Conservation (phyloP, 2,113 vertebrate species). For the Perognathus longimembris region DNA sequence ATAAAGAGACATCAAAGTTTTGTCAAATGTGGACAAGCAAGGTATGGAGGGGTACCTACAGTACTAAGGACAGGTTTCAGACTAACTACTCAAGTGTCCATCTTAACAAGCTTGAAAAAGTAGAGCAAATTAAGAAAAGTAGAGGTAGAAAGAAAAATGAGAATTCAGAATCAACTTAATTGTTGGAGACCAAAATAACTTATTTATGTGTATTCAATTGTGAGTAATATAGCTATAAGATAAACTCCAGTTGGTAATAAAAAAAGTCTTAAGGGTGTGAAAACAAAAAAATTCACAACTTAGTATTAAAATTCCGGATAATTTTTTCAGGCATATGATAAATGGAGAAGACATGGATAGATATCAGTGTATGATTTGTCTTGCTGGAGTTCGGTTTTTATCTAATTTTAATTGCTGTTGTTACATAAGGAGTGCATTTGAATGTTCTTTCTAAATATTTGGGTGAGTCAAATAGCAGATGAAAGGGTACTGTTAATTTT, state of each 20-base stretch:
- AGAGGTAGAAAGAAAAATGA: neutral
- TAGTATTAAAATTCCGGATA: neutral
- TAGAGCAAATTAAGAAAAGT: neutral
- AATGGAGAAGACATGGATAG: neutral
- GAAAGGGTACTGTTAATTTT: neutral
- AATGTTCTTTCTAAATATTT: neutral
- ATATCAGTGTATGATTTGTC: neutral
- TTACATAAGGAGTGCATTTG: neutral
- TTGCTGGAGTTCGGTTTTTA: neutral
- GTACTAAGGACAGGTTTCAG: neutral
- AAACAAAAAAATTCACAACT: neutral
- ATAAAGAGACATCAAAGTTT: neutral
- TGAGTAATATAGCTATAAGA: neutral
- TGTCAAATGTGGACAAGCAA: neutral
- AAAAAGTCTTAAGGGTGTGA: neutral
- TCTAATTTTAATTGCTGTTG: neutral
- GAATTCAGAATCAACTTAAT: neutral
- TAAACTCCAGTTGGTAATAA: neutral
- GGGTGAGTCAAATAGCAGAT: neutral
- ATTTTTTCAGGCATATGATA: too few species aligned
- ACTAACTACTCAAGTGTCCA: neutral
- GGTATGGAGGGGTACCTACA: neutral
- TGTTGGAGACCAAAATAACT: neutral
- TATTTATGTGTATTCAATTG: too few species aligned
- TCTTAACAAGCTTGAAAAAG: neutral